These are phyloP conservation scores for Channa striata DNA, from an alignment of 2,797 vertebrate genomes.

Conservation along the genomic window DNA sequence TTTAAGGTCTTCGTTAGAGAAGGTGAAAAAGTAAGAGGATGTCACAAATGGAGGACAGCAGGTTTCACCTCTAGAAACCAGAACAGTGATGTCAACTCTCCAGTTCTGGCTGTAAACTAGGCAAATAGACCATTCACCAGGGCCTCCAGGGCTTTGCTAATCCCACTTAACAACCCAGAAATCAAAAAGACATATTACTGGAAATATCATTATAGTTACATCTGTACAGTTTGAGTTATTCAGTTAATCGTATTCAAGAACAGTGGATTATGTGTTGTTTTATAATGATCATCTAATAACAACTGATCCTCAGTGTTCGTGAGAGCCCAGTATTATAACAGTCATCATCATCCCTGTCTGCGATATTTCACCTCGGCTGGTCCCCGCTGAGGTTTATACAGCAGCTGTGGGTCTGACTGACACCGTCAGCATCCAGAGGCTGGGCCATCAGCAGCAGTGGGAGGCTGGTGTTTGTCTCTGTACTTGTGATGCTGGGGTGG, in stretches of 20 bases:
- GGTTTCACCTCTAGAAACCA: slow-evolving; percentile 52
- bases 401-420: slow-evolving; percentile 40
- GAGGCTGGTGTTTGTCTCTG: slow-evolving; percentile 34
- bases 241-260: too few relatives aligned
- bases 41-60: slow-evolving; percentile 31
- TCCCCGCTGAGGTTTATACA: slow-evolving; percentile 36
- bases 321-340: slow-evolving; percentile 39
- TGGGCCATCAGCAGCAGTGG: slow-evolving; percentile 18
- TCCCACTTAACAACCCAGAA: not conserved
- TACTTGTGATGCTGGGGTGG: slow-evolving; percentile 27
- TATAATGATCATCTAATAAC: not conserved
- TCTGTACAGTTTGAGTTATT: too few relatives aligned
- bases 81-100: slow-evolving; percentile 23
- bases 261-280: too few relatives aligned
- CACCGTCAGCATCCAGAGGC: slow-evolving; percentile 45
- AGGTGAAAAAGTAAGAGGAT: not conserved
- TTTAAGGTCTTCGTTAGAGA: not conserved
- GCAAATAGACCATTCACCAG: slow-evolving; percentile 38
- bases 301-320: slow-evolving; percentile 33
- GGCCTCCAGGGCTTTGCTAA: slow-evolving; percentile 7
- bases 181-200: not conserved
- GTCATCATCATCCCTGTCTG: slow-evolving; percentile 34
- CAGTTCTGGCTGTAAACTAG: slow-evolving; percentile 33
- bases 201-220: not conserved
- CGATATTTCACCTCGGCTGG: slow-evolving; percentile 26